Base-by-base conservation (phyloP, 2,888 invertebrate species). In the Odontothrips loti region DNA sequence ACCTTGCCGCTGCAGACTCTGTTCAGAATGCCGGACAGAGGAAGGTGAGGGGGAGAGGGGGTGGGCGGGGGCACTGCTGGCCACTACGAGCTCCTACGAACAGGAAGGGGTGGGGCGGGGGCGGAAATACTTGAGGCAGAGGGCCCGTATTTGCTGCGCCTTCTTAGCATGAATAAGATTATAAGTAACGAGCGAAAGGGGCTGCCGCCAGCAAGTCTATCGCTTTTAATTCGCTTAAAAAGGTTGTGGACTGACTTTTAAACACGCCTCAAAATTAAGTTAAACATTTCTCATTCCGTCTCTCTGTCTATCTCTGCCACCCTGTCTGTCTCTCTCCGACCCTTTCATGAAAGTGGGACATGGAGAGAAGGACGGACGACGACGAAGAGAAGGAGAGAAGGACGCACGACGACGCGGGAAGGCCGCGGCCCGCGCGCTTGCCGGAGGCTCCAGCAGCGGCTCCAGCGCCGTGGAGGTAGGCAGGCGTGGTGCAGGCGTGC, bases 201-300 rank as follows among this genome's bases (percentile, higher is more conserved):
- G 3, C 34, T 6, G 34, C 6, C 3, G 34, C n/a, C 34, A 6
- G 34, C 34, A 58, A 58, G 58, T 58, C n/a, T 58, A 58, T 58
- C 58, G 58, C 58, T 58, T n/a, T n/a, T 58, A 58, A 58, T 58
- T 17, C 58, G 58, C n/a, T 58, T 58, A 58, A 58, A 58, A 58
- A 58, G 58, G 58, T 58, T 43, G 34, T 43, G 34, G 34, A 43
- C 34, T 43, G 34, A 43, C 34, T 43, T 43, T 43, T 43, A 43
- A 43, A 43, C 34, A 43, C 34, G 34, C 34, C 34, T 43, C 34
- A 6, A 43, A 43, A 43, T 43, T 43, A 43, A 43, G 34, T 43
- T 43, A 43, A 43, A 43, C 34, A 43, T 43, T 43, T 43, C 34
- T 43, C 34, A 6, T 43, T n/a, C 58, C 17, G 51, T 20, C 6